Conservation (phyloP, 1,140 invertebrate genomes). For the Telenomus remus region DNA sequence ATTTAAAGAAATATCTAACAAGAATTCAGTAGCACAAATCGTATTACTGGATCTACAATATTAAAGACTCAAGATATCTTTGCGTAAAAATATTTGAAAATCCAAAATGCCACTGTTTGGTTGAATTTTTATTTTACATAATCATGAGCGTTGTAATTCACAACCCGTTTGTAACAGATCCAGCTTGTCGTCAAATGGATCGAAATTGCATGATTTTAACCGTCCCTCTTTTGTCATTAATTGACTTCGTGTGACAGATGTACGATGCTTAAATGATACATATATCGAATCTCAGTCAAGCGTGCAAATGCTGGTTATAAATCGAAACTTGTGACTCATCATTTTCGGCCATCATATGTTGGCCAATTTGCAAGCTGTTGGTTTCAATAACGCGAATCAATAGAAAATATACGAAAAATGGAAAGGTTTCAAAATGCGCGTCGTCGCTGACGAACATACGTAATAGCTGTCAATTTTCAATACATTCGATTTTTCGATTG, state of each 20-base stretch:
- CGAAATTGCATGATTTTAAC: conserved; percentile 38
- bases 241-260: conserved; percentile 57
- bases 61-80: too few relatives aligned
- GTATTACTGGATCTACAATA: too few relatives aligned
- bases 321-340: conserved; percentile 41
- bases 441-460: conserved; percentile 18
- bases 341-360: conserved; percentile 39
- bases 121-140: too few relatives aligned
- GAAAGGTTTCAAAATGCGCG: conserved; percentile 5
- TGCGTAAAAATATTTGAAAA: too few relatives aligned
- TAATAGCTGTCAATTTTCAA: conserved; percentile 31
- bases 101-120: too few relatives aligned
- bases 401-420: conserved; percentile 40
- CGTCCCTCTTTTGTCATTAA: conserved; percentile 64
- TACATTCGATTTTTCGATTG: background rate
- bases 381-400: conserved; percentile 47
- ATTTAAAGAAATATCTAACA: too few relatives aligned
- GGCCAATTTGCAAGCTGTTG: conserved; percentile 45
- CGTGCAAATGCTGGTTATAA: conserved; percentile 22
- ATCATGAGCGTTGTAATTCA: conserved; percentile 55
- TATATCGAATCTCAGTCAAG: conserved; percentile 17
- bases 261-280: conserved; percentile 48
- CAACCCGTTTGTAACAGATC: conserved; percentile 47
- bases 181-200: conserved; percentile 44
- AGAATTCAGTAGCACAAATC: too few relatives aligned